Conservation (phyloP, 2,888 invertebrate species). For the Dioctria rufipes region DNA sequence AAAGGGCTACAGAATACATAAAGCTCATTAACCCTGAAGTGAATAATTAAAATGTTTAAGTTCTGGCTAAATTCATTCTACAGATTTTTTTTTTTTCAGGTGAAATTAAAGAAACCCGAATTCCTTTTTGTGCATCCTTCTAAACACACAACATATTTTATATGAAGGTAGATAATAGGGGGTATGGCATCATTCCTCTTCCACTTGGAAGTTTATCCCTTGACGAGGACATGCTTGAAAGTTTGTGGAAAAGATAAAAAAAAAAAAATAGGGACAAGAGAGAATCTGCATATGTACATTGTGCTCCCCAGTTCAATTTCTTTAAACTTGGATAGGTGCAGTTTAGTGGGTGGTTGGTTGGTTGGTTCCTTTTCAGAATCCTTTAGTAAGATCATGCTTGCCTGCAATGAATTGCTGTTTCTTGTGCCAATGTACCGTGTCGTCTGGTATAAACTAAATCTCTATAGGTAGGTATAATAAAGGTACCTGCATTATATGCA, state of each 20-base stretch:
- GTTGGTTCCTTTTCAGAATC: not conserved
- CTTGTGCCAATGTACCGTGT: conserved; percentile 36
- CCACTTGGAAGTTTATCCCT: conserved; percentile 30
- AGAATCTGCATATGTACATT: conserved; percentile 23
- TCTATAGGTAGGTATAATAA: too few species aligned
- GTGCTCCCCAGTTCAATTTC: not conserved
- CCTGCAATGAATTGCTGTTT: conserved; percentile 6
- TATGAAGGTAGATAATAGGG: too few species aligned
- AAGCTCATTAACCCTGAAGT: conserved; percentile 52
- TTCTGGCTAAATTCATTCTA: conserved; percentile 47
- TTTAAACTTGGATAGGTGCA: too few species aligned
- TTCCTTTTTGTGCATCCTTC: conserved; percentile 13
- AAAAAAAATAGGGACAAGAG: conserved; percentile 13
- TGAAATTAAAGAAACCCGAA: conserved; percentile 44
- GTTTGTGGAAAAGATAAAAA: conserved; percentile 43
- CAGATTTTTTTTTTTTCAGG: conserved; percentile 28
- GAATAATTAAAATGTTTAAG: conserved; percentile 51
- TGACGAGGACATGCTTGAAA: conserved; percentile 36
- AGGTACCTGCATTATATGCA: not conserved
- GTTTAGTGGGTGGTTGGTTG: too few species aligned
- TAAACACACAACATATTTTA: too few species aligned
- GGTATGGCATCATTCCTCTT: not conserved
- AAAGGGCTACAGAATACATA: conserved; percentile 39
- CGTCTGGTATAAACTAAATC: not conserved
- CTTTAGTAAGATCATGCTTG: not conserved